A percentile compares a stretch with the other conserved stretches of the same genome.
These are phyloP conservation scores for Leucophenga montana DNA, from an alignment of 2,888 invertebrate species.

Conservation along the genomic window DNA sequence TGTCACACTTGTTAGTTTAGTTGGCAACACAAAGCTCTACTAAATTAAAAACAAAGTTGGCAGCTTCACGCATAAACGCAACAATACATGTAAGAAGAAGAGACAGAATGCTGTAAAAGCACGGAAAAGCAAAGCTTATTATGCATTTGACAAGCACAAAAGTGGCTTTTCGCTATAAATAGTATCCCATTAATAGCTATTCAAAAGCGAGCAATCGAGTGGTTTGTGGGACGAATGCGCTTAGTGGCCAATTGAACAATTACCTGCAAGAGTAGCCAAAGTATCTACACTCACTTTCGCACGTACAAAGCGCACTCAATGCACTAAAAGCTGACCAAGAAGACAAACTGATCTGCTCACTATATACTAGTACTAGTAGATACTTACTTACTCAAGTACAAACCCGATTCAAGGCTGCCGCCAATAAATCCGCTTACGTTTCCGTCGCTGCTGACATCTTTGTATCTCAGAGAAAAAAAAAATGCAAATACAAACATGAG, in stretches of 20 bases:
- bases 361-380: neutral
- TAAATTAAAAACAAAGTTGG: no score
- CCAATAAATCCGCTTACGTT: neutral
- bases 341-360: neutral
- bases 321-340: neutral
- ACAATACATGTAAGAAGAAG: no score
- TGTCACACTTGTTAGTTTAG: no score
- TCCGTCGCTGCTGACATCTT: neutral
- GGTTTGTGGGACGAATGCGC: neutral
- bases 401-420: neutral
- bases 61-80: no score
- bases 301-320: neutral
- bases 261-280: constrained; percentile 1
- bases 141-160: constrained; percentile 7
- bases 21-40: no score
- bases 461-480: constrained; percentile 7
- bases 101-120: no score
- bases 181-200: no score
- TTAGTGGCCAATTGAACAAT: constrained; percentile 24
- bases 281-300: neutral
- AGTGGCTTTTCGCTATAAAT: neutral
- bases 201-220: no score
- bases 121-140: no score
- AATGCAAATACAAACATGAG: constrained; percentile 24
- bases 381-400: constrained; percentile 3